phyloP scores from a whole-genome alignment of 2,113 vertebrate genomes.

The Muntiacus reevesi region DNA sequence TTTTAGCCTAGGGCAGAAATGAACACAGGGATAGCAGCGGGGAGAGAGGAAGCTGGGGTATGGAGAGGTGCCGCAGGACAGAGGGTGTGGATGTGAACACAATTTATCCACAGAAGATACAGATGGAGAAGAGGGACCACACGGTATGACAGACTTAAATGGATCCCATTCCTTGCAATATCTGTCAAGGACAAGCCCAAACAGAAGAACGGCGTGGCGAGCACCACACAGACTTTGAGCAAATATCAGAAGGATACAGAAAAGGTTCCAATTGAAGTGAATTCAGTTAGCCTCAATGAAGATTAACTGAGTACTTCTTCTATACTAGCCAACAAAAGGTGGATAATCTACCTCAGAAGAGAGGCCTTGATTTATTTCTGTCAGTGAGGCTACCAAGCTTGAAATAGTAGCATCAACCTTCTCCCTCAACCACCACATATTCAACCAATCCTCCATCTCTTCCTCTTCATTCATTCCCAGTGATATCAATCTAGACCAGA shows the following conservation, averaged over 20 bases:
- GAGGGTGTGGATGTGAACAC: neutral
- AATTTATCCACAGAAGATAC: neutral
- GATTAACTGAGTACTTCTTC: slow-evolving; percentile 27
- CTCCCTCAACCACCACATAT: neutral
- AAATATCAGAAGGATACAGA: neutral
- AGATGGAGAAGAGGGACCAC: neutral
- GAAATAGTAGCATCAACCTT: slow-evolving; percentile 16
- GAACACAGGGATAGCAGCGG: neutral
- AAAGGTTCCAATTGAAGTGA: neutral
- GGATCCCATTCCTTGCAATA: neutral
- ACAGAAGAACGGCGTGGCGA: neutral
- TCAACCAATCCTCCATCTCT: slow-evolving; percentile 18
- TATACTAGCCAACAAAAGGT: neutral
- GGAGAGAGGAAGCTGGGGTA: neutral
- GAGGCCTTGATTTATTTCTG: slow-evolving; percentile 27
- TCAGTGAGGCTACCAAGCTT: slow-evolving; percentile 24
- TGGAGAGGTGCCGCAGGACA: neutral
- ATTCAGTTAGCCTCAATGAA: neutral
- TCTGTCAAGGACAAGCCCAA: neutral
- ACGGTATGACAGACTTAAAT: neutral
- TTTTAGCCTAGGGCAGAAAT: neutral
- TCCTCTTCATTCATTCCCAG: slow-evolving; percentile 20
- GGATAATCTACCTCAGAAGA: neutral
- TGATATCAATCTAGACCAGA: neutral
- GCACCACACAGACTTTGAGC: neutral